Conservation (phyloP, 2,888 invertebrate species). For the Cancer borealis region DNA sequence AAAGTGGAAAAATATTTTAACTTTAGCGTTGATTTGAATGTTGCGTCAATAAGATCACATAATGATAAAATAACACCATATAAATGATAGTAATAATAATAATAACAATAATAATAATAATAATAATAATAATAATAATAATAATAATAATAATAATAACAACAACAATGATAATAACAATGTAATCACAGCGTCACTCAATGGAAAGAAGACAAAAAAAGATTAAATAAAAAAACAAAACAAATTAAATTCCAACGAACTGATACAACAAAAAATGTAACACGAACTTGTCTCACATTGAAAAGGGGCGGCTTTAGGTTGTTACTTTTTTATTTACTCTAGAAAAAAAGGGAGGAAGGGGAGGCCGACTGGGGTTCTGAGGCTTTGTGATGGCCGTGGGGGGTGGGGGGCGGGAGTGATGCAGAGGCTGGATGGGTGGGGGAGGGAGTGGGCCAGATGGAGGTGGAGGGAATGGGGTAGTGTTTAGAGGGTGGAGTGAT, state of each 20-base stretch:
- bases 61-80: not conserved
- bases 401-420: not conserved
- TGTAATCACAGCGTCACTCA: not conserved
- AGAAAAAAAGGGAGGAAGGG: not conserved
- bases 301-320: not conserved
- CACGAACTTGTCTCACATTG: slow-evolving; percentile 9
- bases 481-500: not conserved
- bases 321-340: not conserved
- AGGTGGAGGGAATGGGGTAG: not conserved
- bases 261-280: not conserved
- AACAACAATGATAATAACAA: not conserved
- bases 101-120: not conserved
- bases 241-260: not conserved
- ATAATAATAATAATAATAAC: not conserved
- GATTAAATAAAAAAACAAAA: not conserved
- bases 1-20: not conserved
- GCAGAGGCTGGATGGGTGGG: not conserved
- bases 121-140: not conserved
- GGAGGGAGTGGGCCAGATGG: not conserved
- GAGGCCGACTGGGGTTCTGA: not conserved
- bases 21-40: not conserved
- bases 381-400: not conserved
- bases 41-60: not conserved
- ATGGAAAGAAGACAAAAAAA: not conserved
- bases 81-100: not conserved